phyloP scores from a whole-genome alignment of 2,797 vertebrate genomes.

The Myotis myotis region DNA sequence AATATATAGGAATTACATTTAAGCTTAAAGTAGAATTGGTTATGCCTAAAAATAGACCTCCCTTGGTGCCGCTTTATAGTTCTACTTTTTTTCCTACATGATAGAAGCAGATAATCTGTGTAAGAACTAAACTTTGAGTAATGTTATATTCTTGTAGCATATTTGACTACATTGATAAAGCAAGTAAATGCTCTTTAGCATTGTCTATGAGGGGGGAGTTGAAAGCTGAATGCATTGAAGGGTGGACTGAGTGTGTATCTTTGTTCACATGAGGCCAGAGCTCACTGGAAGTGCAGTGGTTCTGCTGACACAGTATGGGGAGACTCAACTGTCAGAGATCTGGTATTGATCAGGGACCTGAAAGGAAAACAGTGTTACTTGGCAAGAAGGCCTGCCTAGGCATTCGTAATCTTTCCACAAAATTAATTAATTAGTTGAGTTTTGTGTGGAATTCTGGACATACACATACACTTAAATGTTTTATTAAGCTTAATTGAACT shows the following conservation, averaged over 20 bases:
- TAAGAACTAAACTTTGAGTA: not conserved
- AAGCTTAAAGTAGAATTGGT: not conserved
- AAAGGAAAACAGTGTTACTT: constrained; percentile 29
- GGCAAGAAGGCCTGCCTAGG: not conserved
- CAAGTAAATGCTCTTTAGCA: not conserved
- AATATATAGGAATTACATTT: not conserved
- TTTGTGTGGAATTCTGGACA: constrained; percentile 23
- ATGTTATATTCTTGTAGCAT: not conserved
- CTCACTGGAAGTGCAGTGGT: not conserved
- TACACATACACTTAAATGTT: not conserved
- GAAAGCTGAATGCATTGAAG: not conserved
- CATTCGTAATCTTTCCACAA: constrained; percentile 6
- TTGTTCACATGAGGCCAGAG: not conserved
- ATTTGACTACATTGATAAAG: not conserved
- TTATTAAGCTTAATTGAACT: not conserved
- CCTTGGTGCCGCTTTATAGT: not conserved
- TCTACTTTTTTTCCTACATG: not conserved
- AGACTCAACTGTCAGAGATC: not conserved
- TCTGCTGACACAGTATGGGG: not conserved
- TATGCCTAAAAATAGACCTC: constrained; percentile 35
- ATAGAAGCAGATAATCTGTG: not conserved
- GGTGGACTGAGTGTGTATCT: not conserved
- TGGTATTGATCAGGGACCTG: not conserved
- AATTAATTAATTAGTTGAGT: constrained; percentile 29
- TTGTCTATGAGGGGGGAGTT: not conserved